Evolutionary conservation across 2,888 invertebrate genomes (phyloP).

Genomic region (Campoplex nolae): DNA sequence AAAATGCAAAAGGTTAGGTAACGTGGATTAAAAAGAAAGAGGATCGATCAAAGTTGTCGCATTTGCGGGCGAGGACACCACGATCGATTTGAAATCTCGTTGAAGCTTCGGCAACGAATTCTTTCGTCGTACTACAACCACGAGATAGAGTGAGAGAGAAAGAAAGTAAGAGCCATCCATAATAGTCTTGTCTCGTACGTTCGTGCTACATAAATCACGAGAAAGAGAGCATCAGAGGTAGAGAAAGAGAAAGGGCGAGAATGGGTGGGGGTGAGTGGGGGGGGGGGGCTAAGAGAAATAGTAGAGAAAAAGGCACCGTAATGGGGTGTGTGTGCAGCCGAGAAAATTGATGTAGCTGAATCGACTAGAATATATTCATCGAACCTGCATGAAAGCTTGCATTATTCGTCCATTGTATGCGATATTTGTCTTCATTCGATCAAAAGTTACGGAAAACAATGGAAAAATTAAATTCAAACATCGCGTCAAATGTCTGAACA

Average conservation of each 20-base stretch:
- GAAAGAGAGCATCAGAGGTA: not conserved
- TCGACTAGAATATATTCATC: conserved; percentile 31
- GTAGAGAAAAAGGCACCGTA: conserved; percentile 32
- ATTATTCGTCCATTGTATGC: not conserved
- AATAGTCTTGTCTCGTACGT: conserved; percentile 58
- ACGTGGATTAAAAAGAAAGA: not conserved
- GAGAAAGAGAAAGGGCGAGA: too few species aligned
- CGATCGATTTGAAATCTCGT: conserved; percentile 37
- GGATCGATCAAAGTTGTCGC: conserved; percentile 48
- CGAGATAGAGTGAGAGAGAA: not conserved
- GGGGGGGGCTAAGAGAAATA: conserved; percentile 28
- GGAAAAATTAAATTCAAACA: not conserved
- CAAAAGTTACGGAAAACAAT: not conserved
- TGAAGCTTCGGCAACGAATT: not conserved
- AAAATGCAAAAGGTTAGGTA: conserved; percentile 9
- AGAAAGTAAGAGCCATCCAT: conserved; percentile 46
- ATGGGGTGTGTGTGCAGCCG: conserved; percentile 32
- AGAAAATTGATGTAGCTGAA: conserved; percentile 45
- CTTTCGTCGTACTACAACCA: conserved; percentile 7
- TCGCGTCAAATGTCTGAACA: not conserved
- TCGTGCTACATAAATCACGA: conserved; percentile 51
- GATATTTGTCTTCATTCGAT: not conserved
- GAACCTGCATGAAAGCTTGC: conserved; percentile 3
- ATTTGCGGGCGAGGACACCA: conserved; percentile 8
- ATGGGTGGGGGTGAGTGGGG: not conserved